Base-by-base conservation (phyloP, 2,888 invertebrate species). In the Drosophila atroscutellata region DNA sequence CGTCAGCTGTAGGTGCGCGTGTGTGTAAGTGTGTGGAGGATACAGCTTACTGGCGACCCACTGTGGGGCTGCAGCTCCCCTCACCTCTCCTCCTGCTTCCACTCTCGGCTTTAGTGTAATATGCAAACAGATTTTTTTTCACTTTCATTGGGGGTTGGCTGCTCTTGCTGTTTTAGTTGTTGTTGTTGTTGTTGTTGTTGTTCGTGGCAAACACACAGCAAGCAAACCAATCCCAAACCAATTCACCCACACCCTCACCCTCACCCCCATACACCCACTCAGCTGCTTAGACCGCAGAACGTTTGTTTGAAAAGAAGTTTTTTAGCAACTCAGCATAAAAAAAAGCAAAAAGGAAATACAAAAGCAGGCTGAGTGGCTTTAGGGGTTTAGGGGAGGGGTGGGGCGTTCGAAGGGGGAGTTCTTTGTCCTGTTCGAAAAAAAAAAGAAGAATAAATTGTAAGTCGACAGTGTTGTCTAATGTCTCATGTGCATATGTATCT, bases 291-390 rank as follows among this genome's bases (percentile, higher is more conserved):
- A 77, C 85, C 88, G 57, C 80, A 75, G 69, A 75, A 62, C 86
- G 77, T 86, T 89, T 86, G 85, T 83, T 45, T 86, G 89, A 83
- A 90, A 86, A 83, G 86, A 86, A 90, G 89, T 90, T 86, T 90
- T 84, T 89, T 83, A 86, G 89, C 90, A 86, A 86, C 84, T 86
- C 86, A 86, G 86, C 89, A 90, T 73, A 88, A 81, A 69, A 74
- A 73, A 74, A 37, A 13, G 3, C 13, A 36, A 36, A 26, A 30
- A 75, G 74, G 66, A 76, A 82, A 82, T 42, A 85, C 80, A 81
- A 82, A 76, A 72, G 73, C 63, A n/a, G 4, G 15, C 42, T n/a
- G 64, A 52, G 70, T 63, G 77, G 45, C 54, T 32, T 32, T 55
- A 61, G 51, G 58, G 30, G 18, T 4, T 18, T 28, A 11, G 37